Conservation (phyloP, 2,797 vertebrate genomes). For the Euphonia xanthogaster region DNA sequence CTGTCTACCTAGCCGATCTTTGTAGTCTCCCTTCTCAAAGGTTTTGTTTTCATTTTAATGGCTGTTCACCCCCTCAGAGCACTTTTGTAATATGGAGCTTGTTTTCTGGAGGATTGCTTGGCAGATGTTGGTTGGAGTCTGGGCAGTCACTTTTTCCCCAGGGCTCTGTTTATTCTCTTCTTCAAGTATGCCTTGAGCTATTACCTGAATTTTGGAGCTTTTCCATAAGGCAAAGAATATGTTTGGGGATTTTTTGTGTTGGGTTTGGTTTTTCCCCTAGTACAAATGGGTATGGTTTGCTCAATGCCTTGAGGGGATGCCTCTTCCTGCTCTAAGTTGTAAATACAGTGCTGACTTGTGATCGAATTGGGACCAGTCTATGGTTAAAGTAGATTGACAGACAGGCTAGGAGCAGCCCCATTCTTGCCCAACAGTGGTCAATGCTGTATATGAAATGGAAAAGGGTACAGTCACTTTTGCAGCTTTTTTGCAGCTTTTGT, state of each 20-base stretch:
- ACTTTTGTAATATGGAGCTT: not conserved
- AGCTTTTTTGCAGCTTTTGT: not conserved
- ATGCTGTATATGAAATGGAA: not conserved
- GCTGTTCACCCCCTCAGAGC: not conserved
- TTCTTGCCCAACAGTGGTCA: not conserved
- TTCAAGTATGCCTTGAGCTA: not conserved
- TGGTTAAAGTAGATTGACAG: not conserved
- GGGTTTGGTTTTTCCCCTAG: rapidly evolving
- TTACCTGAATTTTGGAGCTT: not conserved
- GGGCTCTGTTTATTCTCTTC: not conserved
- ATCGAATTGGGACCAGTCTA: not conserved
- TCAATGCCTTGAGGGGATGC: not conserved
- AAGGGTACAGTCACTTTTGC: not conserved
- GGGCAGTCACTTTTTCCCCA: rapidly evolving
- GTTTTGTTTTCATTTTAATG: not conserved
- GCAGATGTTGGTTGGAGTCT: not conserved
- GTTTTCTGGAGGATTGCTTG: not conserved
- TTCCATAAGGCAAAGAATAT: not conserved
- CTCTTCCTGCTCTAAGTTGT: not conserved
- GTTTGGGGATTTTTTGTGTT: not conserved
- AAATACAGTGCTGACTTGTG: not conserved
- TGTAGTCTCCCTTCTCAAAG: not conserved
- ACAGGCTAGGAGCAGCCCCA: not conserved
- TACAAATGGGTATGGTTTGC: not conserved
- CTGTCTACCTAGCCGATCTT: not conserved